These are phyloP conservation scores for Vulpes lagopus DNA, from an alignment of 2,113 vertebrate species.

Conservation along the genomic window DNA sequence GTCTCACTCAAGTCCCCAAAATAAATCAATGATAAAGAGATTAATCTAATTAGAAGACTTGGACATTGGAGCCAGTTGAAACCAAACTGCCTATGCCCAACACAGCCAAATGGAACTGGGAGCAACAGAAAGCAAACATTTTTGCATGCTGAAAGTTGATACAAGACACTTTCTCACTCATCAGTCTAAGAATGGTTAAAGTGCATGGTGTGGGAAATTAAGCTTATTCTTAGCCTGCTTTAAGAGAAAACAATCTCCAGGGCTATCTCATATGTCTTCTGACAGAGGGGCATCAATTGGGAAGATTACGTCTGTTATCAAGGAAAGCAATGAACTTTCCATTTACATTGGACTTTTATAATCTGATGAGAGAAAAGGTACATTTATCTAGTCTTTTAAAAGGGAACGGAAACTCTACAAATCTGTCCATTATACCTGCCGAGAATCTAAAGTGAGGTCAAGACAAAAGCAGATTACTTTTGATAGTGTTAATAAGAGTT, in stretches of 20 bases:
- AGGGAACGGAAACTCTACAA: slow-evolving; percentile 69
- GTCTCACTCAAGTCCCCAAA: background rate
- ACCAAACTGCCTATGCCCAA: background rate
- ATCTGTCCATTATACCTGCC: slow-evolving; percentile 78
- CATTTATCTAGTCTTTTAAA: slow-evolving; percentile 78
- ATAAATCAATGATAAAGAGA: background rate
- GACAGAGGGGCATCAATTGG: slow-evolving; percentile 60
- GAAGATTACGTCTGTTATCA: slow-evolving; percentile 72
- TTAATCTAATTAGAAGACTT: background rate
- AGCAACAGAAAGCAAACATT: background rate
- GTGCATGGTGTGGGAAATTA: slow-evolving; percentile 64
- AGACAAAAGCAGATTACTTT: slow-evolving; percentile 81
- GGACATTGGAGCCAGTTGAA: background rate
- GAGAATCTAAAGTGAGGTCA: slow-evolving; percentile 81
- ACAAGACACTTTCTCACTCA: slow-evolving; percentile 36
- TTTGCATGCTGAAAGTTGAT: slow-evolving; percentile 13
- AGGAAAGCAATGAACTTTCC: slow-evolving; percentile 76
- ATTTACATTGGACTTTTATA: slow-evolving; percentile 77
- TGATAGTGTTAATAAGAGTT: slow-evolving; percentile 82
- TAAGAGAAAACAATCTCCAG: slow-evolving; percentile 55
- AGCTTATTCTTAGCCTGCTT: slow-evolving; percentile 63
- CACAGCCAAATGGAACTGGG: background rate
- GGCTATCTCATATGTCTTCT: slow-evolving; percentile 45
- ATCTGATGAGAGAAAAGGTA: slow-evolving; percentile 71
- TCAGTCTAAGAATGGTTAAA: slow-evolving; percentile 60